Conservation (phyloP, 2,888 invertebrate genomes). For the Chrysomela aeneicollis region DNA sequence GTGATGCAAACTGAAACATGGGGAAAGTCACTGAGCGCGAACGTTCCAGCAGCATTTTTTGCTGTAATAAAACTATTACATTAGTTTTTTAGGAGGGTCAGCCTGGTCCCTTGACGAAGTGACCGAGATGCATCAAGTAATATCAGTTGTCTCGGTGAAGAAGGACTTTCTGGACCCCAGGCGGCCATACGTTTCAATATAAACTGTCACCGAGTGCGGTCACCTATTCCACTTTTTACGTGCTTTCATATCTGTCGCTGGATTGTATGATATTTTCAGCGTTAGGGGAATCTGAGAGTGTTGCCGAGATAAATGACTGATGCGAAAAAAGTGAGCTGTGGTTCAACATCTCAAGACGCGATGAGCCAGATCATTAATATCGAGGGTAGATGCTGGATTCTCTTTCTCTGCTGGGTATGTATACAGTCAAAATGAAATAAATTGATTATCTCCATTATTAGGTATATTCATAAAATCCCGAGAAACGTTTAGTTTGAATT, state of each 20-base stretch:
- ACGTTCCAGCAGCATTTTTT: conserved; percentile 50
- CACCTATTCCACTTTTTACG: conserved; percentile 32
- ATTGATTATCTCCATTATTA: too few relatives aligned
- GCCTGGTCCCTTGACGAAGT: conserved; percentile 58
- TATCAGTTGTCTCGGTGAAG: conserved; percentile 61
- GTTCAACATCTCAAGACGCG: neutral
- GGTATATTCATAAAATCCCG: too few relatives aligned
- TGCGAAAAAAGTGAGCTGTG: neutral
- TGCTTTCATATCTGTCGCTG: conserved; percentile 39
- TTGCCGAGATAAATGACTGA: neutral
- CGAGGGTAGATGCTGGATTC: neutral
- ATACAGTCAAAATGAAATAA: too few relatives aligned
- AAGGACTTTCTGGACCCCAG: conserved; percentile 55
- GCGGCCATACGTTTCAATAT: conserved; percentile 62
- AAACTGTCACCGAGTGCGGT: conserved; percentile 55
- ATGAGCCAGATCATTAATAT: neutral
- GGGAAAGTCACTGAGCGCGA: conserved; percentile 35
- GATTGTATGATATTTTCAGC: conserved; percentile 36
- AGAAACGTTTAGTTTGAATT: too few relatives aligned
- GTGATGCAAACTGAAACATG: conserved; percentile 15
- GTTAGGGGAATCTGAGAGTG: neutral
- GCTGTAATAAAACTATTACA: conserved; percentile 62
- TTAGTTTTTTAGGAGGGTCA: conserved; percentile 59
- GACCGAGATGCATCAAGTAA: conserved; percentile 64
- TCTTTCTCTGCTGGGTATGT: too few relatives aligned